These are phyloP conservation scores for Amyelois transitella DNA, from an alignment of 1,140 invertebrate species.

Conservation along the genomic window DNA sequence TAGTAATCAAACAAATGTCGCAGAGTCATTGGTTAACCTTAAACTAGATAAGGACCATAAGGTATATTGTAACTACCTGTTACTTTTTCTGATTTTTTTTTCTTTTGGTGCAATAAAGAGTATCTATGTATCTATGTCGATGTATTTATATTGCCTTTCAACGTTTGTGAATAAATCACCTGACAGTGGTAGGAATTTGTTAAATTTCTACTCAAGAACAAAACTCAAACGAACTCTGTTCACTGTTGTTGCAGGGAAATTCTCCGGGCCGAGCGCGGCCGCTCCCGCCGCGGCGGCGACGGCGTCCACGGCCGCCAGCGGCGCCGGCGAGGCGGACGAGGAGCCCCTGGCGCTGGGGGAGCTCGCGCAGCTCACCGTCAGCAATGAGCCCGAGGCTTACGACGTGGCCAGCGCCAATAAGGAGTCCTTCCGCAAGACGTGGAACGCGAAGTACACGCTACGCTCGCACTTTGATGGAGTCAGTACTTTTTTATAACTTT, in stretches of 20 bases:
- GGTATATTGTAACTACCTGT: no score
- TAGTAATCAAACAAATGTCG: no score
- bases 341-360: constrained; percentile 92
- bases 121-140: no score
- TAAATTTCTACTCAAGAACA: no score
- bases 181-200: no score
- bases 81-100: no score
- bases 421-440: constrained; percentile 96
- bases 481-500: constrained; percentile 4
- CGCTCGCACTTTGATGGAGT: constrained; percentile 98
- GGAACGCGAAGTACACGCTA: constrained; percentile 98
- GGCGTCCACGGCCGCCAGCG: constrained; percentile 12
- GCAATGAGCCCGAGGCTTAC: constrained; percentile 96
- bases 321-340: constrained; percentile 84
- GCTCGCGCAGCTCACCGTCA: constrained; percentile 95
- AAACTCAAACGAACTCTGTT: no score
- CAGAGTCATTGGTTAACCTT: no score
- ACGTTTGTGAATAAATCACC: no score
- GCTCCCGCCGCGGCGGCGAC: constrained; percentile 75
- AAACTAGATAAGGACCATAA: no score
- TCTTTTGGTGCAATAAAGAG: no score
- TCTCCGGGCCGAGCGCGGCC: constrained; percentile 9
- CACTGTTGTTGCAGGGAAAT: constrained; percentile 29
- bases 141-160: no score
- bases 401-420: constrained; percentile 90